Evolutionary conservation across 2,888 invertebrate species (phyloP), one percentile per base, ranked within the genome.

Genomic region (Sthenelais limicola): DNA sequence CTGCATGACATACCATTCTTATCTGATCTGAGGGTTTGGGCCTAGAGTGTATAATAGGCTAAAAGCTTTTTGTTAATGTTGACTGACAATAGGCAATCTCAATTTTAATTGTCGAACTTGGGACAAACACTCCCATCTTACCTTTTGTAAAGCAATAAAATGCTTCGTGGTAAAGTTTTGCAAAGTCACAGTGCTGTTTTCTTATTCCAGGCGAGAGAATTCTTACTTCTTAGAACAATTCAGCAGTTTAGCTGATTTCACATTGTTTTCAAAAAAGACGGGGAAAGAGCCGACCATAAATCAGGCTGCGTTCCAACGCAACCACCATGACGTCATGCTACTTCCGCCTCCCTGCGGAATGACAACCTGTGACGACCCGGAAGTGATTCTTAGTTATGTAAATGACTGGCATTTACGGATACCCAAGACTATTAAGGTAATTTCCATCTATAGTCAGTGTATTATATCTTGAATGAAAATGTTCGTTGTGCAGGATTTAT

Each of bases 291-390:
- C 58, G 18, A 48, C 38, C 9, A 48, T 66, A 3, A 52, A 58
- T 5, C 35, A 9, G 5, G 32, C 68, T 15, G 58, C 62, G 35
- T 48, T 68, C n/a, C 28, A 38, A 5, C 30, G 54, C 73, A 67
- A 70, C 5, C 71, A 71, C 18, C 76, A 80, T 52, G 75, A 80
- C 38, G 51, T 82, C 7, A 69, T 74, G 15, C 72, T 83, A 18
- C 71, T 75, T 49, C 77, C 81, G 67, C 83, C 85, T n/a, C 76
- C 77, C n/a, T 85, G 85, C 71, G 86, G 85, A 0, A 73, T 80
- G 68, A 84, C 85, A 1, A 79, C 84, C 1, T 86, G 86, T 73
- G 86, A 86, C 74, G 81, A 85, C 73, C 84, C 86, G 48, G 79
- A 80, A 28, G 78, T 83, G 0, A 76, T 82, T 1, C 54, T 73